phyloP scores from a whole-genome alignment of 2,113 vertebrate genomes.

The Neotoma lepida region DNA sequence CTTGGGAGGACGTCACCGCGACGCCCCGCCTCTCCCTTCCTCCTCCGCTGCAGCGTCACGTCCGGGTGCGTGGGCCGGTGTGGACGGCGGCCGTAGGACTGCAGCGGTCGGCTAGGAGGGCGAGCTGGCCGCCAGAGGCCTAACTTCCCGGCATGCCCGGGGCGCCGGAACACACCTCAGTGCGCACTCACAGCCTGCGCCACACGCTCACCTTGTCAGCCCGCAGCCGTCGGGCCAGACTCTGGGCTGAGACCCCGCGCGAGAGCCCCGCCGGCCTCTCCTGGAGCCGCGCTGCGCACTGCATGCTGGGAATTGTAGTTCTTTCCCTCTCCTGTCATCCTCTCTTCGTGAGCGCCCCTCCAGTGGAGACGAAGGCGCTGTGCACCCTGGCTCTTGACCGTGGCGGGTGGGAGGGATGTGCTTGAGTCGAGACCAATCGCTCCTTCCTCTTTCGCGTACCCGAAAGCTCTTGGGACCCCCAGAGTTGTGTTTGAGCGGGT shows the following conservation, averaged over 20 bases:
- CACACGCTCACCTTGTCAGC: background rate
- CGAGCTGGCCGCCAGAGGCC: fast-evolving
- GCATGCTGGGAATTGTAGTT: slow-evolving; percentile 72
- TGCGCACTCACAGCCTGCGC: background rate
- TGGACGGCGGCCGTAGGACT: background rate
- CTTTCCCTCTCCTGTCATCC: background rate
- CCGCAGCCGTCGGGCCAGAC: fast-evolving
- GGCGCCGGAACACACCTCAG: background rate
- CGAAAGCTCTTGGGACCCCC: slow-evolving; percentile 9
- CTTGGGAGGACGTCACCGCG: slow-evolving; percentile 72
- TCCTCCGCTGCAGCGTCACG: slow-evolving; percentile 33
- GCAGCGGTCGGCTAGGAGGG: fast-evolving
- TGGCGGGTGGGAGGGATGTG: background rate
- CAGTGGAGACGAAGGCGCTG: background rate
- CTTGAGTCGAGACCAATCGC: background rate
- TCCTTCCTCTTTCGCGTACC: slow-evolving; percentile 14
- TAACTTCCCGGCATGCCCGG: background rate
- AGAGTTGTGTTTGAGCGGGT: slow-evolving; percentile 8
- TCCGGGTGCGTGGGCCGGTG: slow-evolving; percentile 9
- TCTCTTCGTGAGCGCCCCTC: background rate
- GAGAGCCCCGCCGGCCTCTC: background rate
- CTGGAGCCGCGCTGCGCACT: background rate
- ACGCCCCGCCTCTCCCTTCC: slow-evolving; percentile 62
- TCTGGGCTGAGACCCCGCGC: background rate
- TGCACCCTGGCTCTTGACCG: background rate